Conservation (phyloP, 2,888 invertebrate species). For the Sialis lutaria region DNA sequence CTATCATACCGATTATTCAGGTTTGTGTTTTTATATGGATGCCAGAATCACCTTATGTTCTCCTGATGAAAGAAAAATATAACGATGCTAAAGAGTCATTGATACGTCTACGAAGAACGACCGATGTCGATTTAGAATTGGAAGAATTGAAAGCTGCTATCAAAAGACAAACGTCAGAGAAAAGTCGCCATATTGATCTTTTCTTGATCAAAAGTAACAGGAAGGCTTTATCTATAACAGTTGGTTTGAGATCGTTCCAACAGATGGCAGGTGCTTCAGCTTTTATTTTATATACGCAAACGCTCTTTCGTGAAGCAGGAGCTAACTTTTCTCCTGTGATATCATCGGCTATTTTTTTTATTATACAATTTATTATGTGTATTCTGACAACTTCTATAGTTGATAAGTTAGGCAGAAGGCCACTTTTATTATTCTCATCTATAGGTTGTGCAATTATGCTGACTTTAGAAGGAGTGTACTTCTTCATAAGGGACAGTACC, state of each 20-base stretch:
- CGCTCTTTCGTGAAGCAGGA: conserved; percentile 13
- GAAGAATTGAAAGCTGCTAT: conserved; percentile 1
- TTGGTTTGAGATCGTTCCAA: conserved; percentile 4
- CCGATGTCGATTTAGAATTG: conserved; percentile 6
- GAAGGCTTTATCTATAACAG: conserved; percentile 3
- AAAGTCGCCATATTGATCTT: conserved; percentile 2
- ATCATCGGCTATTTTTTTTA: conserved; percentile 21
- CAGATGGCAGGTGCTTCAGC: conserved; percentile 3
- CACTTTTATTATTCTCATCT: conserved; percentile 21
- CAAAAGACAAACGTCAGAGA: conserved; percentile 4
- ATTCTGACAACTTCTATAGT: conserved; percentile 7
- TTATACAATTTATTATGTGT: conserved; percentile 18
- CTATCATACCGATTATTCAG: conserved; percentile 9
- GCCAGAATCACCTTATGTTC: conserved; percentile 12
- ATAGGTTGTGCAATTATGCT: not conserved
- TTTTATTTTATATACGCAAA: conserved; percentile 5
- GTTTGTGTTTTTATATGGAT: conserved; percentile 9
- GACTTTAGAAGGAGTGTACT: not conserved
- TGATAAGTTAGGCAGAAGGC: conserved; percentile 20
- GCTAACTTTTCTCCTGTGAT: conserved; percentile 9
- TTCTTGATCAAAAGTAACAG: conserved; percentile 4
- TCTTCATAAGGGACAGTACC: not conserved
- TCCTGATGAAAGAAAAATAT: conserved; percentile 5
- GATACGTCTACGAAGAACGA: conserved; percentile 14
- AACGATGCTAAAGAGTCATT: conserved; percentile 1